Base-by-base conservation (phyloP, 2,888 invertebrate species). In the Dolomedes plantarius region DNA sequence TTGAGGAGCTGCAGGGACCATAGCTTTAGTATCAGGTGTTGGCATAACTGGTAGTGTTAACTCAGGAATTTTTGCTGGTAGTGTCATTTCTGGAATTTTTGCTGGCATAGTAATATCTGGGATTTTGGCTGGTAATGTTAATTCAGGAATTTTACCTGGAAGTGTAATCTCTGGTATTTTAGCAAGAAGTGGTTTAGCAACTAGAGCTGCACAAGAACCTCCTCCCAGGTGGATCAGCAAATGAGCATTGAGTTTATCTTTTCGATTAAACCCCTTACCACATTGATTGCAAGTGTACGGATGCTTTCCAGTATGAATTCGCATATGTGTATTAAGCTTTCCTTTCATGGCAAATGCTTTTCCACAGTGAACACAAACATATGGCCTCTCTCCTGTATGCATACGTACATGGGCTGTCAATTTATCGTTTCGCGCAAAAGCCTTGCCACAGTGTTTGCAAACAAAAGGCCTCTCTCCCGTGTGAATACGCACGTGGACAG, bases 351-450 rank as follows among this genome's bases (percentile, higher is more conserved):
- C 86, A 74, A 86, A 86, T 50, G 78, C 79, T 39, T 86, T 86
- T 23, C 86, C 86, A 90, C 92, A 92, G 1, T 90, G 75, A 1
- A 90, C 88, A 89, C 92, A 93, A 76, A 90, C 90, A 89, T 91
- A 91, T 0, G 91, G 91, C 78, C 91, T 91, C 1, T 92, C 90
- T 1, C 92, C 92, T 7, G 92, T 90, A 89, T 95, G 95, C 9
- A 93, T 93, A 89, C 93, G 92, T 88, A 93, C 90, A 89, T 95
- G 95, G 13, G 93, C 93, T 88, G 91, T 92, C 9, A 93, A 90
- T 83, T 91, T 91, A 50, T 91, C 91, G 31, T 90, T 90, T 16
- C 92, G 91, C 64, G 91, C 91, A 77, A 91, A 92, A 82, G 90
- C 90, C 81, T 91, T 90, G 36, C 89, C 89, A 87, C 93, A 93